phyloP scores from a whole-genome alignment of 1,140 invertebrate species.

The Drosophila sp. region DNA sequence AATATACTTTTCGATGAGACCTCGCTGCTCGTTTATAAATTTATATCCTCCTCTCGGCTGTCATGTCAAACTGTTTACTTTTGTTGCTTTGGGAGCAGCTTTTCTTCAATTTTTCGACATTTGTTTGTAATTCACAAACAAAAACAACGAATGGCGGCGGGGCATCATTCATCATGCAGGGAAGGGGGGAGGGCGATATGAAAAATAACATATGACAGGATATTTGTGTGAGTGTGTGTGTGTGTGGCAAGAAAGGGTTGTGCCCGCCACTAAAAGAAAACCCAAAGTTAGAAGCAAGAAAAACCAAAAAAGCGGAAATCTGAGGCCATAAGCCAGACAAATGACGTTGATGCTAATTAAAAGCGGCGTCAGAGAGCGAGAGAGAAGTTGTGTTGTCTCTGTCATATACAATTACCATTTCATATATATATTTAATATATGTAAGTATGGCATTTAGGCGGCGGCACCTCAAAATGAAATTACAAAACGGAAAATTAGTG shows the following conservation, averaged over 20 bases:
- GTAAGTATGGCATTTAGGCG: conserved; percentile 25
- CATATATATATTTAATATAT: background rate
- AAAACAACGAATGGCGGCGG: conserved; percentile 63
- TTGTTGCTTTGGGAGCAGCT: conserved; percentile 10
- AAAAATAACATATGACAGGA: conserved; percentile 69
- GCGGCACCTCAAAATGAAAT: conserved; percentile 65
- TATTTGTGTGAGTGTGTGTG: conserved; percentile 39
- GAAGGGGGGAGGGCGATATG: background rate
- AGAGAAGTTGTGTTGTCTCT: background rate
- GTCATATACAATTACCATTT: conserved; percentile 9
- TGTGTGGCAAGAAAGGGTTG: conserved; percentile 34
- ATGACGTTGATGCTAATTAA: conserved; percentile 78
- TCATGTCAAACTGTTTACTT: conserved; percentile 63
- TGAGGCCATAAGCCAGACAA: conserved; percentile 33
- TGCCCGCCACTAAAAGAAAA: conserved; percentile 9
- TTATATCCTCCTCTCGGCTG: conserved; percentile 22
- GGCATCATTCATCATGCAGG: conserved; percentile 68
- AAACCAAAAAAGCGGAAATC: conserved; percentile 30
- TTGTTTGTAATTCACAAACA: conserved; percentile 64
- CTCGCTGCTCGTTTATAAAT: background rate
- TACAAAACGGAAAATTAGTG: conserved; percentile 76
- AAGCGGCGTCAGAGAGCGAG: conserved; percentile 39
- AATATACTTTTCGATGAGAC: background rate
- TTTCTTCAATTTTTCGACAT: conserved; percentile 49
- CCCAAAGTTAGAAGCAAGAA: conserved; percentile 27